A percentile compares a stretch with the other conserved stretches of the same genome.
Conservation (phyloP, 37 sponge, comb jelly and placozoan genomes). For the Spongilla lacustris region DNA sequence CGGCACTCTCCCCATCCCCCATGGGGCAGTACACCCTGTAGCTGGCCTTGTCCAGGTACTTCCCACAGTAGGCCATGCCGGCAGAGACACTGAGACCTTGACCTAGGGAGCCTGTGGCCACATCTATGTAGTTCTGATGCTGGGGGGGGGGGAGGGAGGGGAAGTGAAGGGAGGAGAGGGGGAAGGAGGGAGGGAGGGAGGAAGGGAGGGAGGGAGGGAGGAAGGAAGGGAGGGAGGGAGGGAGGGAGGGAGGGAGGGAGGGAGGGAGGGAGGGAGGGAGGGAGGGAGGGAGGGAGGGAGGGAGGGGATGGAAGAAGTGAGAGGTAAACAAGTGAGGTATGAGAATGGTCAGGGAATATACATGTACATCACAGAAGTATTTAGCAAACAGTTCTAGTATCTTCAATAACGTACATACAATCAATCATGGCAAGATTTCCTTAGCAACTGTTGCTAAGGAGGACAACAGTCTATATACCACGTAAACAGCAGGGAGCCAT, state of each 20-base stretch:
- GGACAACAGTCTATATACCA: slow-evolving; percentile 87
- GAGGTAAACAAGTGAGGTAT: not conserved
- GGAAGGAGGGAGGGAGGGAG: not conserved
- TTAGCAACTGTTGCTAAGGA: slow-evolving; percentile 85
- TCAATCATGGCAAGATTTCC: slow-evolving; percentile 85
- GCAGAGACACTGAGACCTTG: slow-evolving; percentile 93
- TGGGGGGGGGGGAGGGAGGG: slow-evolving; percentile 1
- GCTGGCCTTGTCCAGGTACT: slow-evolving; percentile 96
- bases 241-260: not conserved
- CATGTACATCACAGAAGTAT: not conserved
- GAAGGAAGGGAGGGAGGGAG: not conserved
- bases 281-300: too few species aligned
- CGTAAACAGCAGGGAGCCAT: too few species aligned
- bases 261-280: too few species aligned
- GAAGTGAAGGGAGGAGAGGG: not conserved
- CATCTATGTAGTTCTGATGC: slow-evolving; percentile 96
- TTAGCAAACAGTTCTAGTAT: too few species aligned
- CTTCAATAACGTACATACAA: slow-evolving; percentile 80
- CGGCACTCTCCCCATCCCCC: slow-evolving; percentile 97
- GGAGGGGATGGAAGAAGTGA: not conserved
- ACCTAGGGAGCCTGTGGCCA: slow-evolving; percentile 98
- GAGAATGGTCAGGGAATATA: not conserved
- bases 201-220: not conserved
- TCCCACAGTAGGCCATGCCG: slow-evolving; percentile 99
- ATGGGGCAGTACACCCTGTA: slow-evolving; percentile 93